A percentile compares a stretch with the other conserved stretches of the same genome.
phyloP scores from a whole-genome alignment of 2,888 invertebrate genomes.

The Creontiades dilutus region DNA sequence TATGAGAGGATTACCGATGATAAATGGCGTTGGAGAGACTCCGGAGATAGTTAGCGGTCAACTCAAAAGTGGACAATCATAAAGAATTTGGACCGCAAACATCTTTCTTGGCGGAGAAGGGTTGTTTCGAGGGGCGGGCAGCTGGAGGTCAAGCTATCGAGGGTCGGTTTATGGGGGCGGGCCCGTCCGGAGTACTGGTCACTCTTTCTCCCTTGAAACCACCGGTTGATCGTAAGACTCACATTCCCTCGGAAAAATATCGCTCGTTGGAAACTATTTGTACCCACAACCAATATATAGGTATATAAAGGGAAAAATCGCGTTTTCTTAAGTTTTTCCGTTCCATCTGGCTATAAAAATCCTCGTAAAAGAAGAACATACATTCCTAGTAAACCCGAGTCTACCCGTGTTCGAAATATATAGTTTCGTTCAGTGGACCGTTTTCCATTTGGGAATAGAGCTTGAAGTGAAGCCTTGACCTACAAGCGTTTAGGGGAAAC shows the following conservation, averaged over 20 bases:
- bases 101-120: slow-evolving; percentile 5
- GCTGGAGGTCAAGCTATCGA: neutral
- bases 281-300: neutral
- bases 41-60: slow-evolving; percentile 26
- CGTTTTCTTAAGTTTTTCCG: neutral
- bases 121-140: neutral
- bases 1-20: slow-evolving; percentile 53
- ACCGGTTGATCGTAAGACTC: neutral
- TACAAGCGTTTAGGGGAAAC: too few species aligned
- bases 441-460: neutral
- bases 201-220: slow-evolving; percentile 3
- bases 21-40: slow-evolving; percentile 5
- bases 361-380: neutral
- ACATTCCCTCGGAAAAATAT: neutral
- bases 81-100: slow-evolving; percentile 43
- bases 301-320: neutral
- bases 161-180: neutral
- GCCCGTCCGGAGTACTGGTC: neutral
- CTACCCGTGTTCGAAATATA: too few species aligned
- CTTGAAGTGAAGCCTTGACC: neutral
- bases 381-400: neutral
- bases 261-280: slow-evolving; percentile 27
- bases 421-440: too few species aligned
- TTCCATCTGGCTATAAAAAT: neutral
- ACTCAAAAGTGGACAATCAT: slow-evolving; percentile 41